phyloP scores from a whole-genome alignment of 2,888 invertebrate species.

The Tipula confusa region DNA sequence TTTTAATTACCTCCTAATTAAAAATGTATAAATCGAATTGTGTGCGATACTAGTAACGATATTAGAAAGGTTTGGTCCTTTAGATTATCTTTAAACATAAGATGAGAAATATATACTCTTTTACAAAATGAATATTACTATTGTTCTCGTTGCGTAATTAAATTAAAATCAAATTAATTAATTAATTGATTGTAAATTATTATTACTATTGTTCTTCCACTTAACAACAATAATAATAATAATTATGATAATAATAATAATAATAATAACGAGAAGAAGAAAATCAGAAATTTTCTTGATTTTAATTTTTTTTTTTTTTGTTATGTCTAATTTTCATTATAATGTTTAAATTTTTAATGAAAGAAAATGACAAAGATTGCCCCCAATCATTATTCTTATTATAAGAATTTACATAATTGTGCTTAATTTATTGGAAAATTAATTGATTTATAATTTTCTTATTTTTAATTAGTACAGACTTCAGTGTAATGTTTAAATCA shows the following conservation, averaged over 20 bases:
- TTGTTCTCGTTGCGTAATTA: neutral
- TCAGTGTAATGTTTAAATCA: neutral
- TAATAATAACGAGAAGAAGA: neutral
- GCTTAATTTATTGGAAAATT: constrained; percentile 20
- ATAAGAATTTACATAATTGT: neutral
- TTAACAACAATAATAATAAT: constrained; percentile 6
- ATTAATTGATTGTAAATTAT: neutral
- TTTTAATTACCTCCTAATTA: neutral
- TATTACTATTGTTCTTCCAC: neutral
- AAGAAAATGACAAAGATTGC: neutral
- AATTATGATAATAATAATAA: neutral
- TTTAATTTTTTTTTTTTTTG: neutral
- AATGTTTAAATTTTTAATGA: constrained; percentile 3
- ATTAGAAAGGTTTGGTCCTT: too few relatives aligned
- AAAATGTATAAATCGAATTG: neutral
- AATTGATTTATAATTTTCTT: constrained; percentile 3
- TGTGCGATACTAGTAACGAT: too few relatives aligned
- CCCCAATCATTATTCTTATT: neutral
- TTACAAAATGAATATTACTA: neutral
- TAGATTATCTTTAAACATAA: neutral
- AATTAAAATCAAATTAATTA: neutral
- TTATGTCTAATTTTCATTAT: neutral
- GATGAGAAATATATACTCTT: neutral
- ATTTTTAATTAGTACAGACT: neutral
- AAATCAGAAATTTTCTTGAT: neutral